A percentile compares a stretch with the other conserved stretches of the same genome.
Evolutionary conservation across 1,140 invertebrate genomes (phyloP).

Genomic region (Drosophila teissieri): DNA sequence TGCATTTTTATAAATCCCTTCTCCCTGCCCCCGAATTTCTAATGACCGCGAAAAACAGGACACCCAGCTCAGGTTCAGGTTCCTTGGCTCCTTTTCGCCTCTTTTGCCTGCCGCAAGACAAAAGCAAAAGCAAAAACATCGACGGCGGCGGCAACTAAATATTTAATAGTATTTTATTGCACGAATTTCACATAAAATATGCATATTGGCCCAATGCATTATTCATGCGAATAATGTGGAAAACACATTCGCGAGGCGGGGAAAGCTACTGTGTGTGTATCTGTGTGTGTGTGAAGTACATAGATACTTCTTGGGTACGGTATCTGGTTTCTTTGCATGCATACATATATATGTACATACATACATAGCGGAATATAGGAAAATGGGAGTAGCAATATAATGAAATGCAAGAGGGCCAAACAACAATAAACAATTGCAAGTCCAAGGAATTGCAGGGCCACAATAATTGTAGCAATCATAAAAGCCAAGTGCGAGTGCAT

Average conservation of each 20-base stretch:
- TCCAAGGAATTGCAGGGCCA: constrained; percentile 49
- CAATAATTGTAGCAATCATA: constrained; percentile 80
- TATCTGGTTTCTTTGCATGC: constrained; percentile 47
- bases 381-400: constrained; percentile 43
- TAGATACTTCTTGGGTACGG: constrained; percentile 36
- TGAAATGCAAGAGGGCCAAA: constrained; percentile 62
- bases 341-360: constrained; percentile 19
- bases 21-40: constrained; percentile 35
- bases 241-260: constrained; percentile 68
- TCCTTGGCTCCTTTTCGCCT: constrained; percentile 21
- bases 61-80: constrained; percentile 5
- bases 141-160: constrained; percentile 71
- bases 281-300: background rate
- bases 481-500: constrained; percentile 82
- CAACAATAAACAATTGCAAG: constrained; percentile 69
- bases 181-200: constrained; percentile 84
- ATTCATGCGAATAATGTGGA: constrained; percentile 83
- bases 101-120: constrained; percentile 40
- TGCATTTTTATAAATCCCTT: constrained; percentile 51
- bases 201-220: constrained; percentile 82
- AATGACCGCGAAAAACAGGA: constrained; percentile 22
- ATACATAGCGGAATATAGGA: constrained; percentile 8
- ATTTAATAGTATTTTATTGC: constrained; percentile 84
- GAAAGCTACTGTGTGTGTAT: constrained; percentile 13
- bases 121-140: constrained; percentile 19